Conservation (phyloP, 1,140 invertebrate genomes). For the Marisa cornuarietis region DNA sequence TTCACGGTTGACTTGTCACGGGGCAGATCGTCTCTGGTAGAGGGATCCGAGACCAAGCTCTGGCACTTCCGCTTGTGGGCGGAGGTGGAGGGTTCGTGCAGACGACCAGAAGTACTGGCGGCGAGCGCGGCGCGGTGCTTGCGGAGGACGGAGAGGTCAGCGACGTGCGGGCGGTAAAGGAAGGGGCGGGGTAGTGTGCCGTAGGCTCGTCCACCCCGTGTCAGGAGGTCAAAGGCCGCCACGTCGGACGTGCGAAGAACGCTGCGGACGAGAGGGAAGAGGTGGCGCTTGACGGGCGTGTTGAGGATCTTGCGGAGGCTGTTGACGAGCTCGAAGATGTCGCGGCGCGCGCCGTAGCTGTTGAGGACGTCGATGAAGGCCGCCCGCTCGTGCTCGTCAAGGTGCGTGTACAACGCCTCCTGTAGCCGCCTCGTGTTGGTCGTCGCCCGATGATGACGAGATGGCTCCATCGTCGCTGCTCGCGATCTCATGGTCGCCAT, state of each 20-base stretch:
- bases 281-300: constrained; percentile 44
- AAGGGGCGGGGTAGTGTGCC: constrained; percentile 26
- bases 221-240: constrained; percentile 36
- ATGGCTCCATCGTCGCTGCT: not conserved
- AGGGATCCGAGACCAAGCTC: not conserved
- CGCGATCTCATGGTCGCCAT: constrained; percentile 25
- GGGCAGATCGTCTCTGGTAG: constrained; percentile 2
- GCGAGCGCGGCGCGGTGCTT: constrained; percentile 16
- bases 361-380: constrained; percentile 49
- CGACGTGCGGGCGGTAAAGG: constrained; percentile 33
- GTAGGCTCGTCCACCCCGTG: constrained; percentile 22
- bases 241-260: constrained; percentile 36
- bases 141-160: constrained; percentile 32
- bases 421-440: constrained; percentile 42
- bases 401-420: constrained; percentile 41
- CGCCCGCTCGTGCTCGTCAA: constrained; percentile 39
- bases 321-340: constrained; percentile 44
- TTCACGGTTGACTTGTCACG: not conserved
- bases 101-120: not conserved
- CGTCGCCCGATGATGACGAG: constrained; percentile 19
- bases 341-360: constrained; percentile 38
- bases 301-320: constrained; percentile 43
- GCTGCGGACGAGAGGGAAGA: constrained; percentile 45
- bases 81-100: not conserved
- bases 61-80: not conserved